A percentile compares a stretch with the other conserved stretches of the same genome.
Conservation (phyloP, 2,888 invertebrate genomes). For the Diogma glabrata region DNA sequence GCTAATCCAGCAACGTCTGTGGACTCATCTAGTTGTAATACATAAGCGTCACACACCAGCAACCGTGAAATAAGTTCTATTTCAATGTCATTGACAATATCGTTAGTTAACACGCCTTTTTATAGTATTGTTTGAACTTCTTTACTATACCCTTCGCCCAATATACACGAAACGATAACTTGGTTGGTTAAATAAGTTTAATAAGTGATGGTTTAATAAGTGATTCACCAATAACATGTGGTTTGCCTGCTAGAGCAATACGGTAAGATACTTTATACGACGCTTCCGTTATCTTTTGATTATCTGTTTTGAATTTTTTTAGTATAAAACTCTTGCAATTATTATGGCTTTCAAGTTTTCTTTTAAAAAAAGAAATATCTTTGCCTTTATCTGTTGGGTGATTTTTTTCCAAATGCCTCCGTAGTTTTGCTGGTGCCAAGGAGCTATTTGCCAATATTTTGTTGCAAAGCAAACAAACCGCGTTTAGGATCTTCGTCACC, state of each 20-base stretch:
- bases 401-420: not conserved
- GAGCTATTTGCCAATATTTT: constrained; percentile 9
- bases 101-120: too few relatives aligned
- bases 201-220: constrained; percentile 10
- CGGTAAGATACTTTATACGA: constrained; percentile 15
- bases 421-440: not conserved
- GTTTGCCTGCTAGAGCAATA: constrained; percentile 13
- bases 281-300: constrained; percentile 15
- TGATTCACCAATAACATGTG: constrained; percentile 15
- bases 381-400: not conserved
- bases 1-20: constrained; percentile 13
- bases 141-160: not conserved
- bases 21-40: constrained; percentile 11
- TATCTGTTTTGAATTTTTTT: constrained; percentile 14
- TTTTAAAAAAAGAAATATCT: not conserved
- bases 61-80: constrained; percentile 12
- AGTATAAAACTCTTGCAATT: not conserved
- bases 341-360: constrained; percentile 4
- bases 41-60: constrained; percentile 9
- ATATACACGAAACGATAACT: not conserved
- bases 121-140: too few relatives aligned
- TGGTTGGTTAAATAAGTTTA: too few relatives aligned
- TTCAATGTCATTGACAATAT: constrained; percentile 12
- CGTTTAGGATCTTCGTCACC: too few relatives aligned
- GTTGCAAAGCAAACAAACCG: constrained; percentile 12